These are phyloP conservation scores for Tenthredo livida DNA, from an alignment of 2,888 invertebrate species.

Conservation along the genomic window DNA sequence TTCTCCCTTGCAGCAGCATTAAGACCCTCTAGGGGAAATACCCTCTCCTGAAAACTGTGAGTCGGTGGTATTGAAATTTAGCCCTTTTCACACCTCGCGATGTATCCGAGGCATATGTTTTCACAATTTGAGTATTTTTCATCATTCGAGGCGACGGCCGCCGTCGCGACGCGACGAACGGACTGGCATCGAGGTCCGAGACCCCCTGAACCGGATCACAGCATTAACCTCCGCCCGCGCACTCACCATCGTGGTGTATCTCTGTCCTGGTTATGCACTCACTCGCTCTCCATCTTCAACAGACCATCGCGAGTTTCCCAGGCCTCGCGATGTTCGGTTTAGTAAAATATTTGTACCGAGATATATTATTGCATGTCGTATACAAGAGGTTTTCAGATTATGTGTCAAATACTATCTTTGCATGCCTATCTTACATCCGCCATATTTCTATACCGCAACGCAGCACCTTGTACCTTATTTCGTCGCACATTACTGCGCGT, in stretches of 20 bases:
- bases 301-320: constrained; percentile 50
- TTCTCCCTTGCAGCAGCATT: background rate
- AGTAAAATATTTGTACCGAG: constrained; percentile 39
- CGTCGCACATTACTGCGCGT: background rate
- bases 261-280: constrained; percentile 40
- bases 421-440: background rate
- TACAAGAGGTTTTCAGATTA: background rate
- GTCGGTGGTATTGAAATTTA: too few species aligned
- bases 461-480: background rate
- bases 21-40: background rate
- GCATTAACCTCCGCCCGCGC: constrained; percentile 72
- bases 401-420: background rate
- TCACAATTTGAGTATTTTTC: background rate
- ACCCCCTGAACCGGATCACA: constrained; percentile 76
- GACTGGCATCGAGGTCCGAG: constrained; percentile 66
- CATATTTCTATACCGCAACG: background rate
- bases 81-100: background rate
- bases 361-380: background rate
- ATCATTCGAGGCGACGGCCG: background rate
- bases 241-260: constrained; percentile 64
- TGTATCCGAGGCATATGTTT: background rate
- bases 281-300: constrained; percentile 28
- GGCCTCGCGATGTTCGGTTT: constrained; percentile 16
- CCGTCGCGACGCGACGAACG: constrained; percentile 55
- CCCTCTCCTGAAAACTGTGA: too few species aligned